These are phyloP conservation scores for Cerceris ruficornis DNA, from an alignment of 2,888 invertebrate species.

Conservation along the genomic window DNA sequence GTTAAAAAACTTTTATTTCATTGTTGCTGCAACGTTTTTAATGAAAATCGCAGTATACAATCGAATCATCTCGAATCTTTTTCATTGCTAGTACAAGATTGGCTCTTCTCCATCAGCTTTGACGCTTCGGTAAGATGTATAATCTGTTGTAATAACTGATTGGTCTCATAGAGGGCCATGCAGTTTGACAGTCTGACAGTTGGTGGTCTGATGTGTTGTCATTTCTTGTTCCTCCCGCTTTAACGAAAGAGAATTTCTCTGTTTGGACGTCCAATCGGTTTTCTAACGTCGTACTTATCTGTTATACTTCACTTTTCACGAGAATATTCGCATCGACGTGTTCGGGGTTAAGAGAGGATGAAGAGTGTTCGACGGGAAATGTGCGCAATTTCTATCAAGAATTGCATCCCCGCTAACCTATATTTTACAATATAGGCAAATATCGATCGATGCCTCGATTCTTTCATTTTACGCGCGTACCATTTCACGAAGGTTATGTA, in stretches of 20 bases:
- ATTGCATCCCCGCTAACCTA: background rate
- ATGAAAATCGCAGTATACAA: too few species aligned
- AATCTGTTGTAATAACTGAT: slow-evolving; percentile 29
- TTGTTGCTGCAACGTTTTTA: too few species aligned
- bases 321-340: too few species aligned
- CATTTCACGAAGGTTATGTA: too few species aligned
- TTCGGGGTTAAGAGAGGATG: too few species aligned
- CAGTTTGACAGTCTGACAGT: slow-evolving; percentile 49
- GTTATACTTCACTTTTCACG: too few species aligned
- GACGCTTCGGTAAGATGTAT: slow-evolving; percentile 57
- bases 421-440: background rate
- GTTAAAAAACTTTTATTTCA: too few species aligned
- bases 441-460: too few species aligned
- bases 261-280: background rate
- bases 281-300: background rate
- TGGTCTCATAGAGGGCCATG: slow-evolving; percentile 10
- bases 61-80: background rate
- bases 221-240: slow-evolving; percentile 2
- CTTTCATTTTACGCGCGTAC: too few species aligned
- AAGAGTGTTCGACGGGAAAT: too few species aligned
- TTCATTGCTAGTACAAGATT: background rate
- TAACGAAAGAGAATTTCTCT: slow-evolving; percentile 1
- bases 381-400: background rate
- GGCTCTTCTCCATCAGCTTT: slow-evolving; percentile 55
- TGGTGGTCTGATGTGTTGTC: slow-evolving; percentile 53